Percentiles rank a stretch among this genome's conserved stretches.
Conservation (phyloP, 2,113 vertebrate genomes). For the Leptobrachium ailaonicum region DNA sequence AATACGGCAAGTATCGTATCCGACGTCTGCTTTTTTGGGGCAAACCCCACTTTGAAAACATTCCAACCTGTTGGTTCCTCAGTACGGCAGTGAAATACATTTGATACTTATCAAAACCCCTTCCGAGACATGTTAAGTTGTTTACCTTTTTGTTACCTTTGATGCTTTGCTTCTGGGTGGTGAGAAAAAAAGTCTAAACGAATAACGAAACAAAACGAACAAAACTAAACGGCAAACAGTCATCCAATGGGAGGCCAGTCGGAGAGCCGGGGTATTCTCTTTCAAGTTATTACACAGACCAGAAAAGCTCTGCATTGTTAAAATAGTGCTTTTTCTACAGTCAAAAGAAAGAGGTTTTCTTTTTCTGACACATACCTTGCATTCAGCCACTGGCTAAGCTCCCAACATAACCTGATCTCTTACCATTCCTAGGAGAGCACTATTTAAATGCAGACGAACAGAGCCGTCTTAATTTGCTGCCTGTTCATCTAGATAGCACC, state of each 20-base stretch:
- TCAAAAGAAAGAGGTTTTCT: constrained; percentile 60
- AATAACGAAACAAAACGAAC: too few relatives aligned
- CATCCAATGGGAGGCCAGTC: constrained; percentile 28
- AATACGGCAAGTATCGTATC: neutral
- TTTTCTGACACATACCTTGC: constrained; percentile 51
- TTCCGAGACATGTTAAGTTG: neutral
- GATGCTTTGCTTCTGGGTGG: neutral
- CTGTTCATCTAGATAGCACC: too few relatives aligned
- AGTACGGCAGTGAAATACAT: neutral
- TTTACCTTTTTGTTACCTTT: constrained; percentile 41
- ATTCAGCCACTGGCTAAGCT: constrained; percentile 63
- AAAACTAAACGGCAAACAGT: constrained; percentile 47
- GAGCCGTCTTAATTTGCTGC: neutral
- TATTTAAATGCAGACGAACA: constrained; percentile 24
- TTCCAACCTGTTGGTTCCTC: too few relatives aligned
- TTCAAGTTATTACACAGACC: constrained; percentile 74
- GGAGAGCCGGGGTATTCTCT: constrained; percentile 74
- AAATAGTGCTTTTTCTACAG: constrained; percentile 64
- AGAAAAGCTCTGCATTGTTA: constrained; percentile 61
- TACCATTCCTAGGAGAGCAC: constrained; percentile 57
- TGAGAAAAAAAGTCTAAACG: constrained; percentile 57
- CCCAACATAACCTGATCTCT: constrained; percentile 67
- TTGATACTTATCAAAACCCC: neutral
- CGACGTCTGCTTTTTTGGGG: neutral
- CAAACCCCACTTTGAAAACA: too few relatives aligned